phyloP scores from a whole-genome alignment of 2,113 vertebrate genomes.

The Pterocles burchelli region DNA sequence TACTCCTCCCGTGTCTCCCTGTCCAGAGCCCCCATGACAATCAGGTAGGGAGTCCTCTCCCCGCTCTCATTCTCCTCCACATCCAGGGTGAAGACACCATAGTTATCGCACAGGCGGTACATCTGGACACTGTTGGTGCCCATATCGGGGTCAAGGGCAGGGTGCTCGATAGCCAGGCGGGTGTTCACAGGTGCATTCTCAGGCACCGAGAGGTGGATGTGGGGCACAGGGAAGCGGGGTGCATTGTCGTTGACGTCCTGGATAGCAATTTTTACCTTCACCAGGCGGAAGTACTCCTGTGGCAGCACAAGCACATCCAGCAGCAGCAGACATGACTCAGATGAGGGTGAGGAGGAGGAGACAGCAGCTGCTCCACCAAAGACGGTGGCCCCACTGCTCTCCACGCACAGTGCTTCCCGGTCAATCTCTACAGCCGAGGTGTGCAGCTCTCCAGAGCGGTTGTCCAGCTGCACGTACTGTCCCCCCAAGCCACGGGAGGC shows the following conservation, averaged over 20 bases:
- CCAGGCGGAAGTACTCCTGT: constrained; percentile 92
- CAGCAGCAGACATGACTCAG: constrained; percentile 83
- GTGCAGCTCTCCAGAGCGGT: constrained; percentile 87
- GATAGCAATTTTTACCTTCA: constrained; percentile 93
- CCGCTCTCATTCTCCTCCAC: constrained; percentile 95
- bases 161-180: constrained; percentile 90
- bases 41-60: constrained; percentile 92
- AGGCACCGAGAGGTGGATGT: constrained; percentile 86
- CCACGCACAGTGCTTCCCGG: constrained; percentile 86
- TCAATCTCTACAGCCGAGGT: constrained; percentile 89
- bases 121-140: constrained; percentile 89
- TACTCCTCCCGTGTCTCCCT: constrained; percentile 88
- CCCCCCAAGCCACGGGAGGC: constrained; percentile 82
- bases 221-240: constrained; percentile 85
- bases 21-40: constrained; percentile 89
- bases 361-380: background rate
- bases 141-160: constrained; percentile 89
- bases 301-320: constrained; percentile 93
- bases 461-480: constrained; percentile 90
- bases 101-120: constrained; percentile 91
- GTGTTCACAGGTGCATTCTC: constrained; percentile 91
- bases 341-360: constrained; percentile 40
- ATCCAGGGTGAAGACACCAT: constrained; percentile 90
- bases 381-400: constrained; percentile 53
- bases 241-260: constrained; percentile 93